phyloP scores from a whole-genome alignment of 2,113 vertebrate species.

The Oryzias celebensis region DNA sequence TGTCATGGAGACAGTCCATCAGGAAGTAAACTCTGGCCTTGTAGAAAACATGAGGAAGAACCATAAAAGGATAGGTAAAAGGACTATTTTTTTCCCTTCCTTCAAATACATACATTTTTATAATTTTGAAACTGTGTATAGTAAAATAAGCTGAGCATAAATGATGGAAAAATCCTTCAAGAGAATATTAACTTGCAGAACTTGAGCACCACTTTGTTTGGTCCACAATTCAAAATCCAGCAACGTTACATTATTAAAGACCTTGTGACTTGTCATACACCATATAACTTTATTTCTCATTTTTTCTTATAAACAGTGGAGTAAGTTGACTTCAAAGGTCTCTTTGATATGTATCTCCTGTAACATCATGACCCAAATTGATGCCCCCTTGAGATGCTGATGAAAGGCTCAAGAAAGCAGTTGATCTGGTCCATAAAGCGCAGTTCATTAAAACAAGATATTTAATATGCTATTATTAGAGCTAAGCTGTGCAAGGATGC shows the following conservation, averaged over 20 bases:
- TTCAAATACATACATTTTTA: background rate
- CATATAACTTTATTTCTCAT: constrained; percentile 28
- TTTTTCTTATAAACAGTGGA: constrained; percentile 19
- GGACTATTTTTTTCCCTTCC: constrained; percentile 15
- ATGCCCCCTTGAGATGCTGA: constrained; percentile 44
- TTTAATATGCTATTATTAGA: constrained; percentile 21
- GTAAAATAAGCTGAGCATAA: too few relatives aligned
- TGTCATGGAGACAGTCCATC: constrained; percentile 68
- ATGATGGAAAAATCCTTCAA: background rate
- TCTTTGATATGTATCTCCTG: constrained; percentile 67
- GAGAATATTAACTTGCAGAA: constrained; percentile 15
- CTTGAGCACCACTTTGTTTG: constrained; percentile 40
- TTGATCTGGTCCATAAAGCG: constrained; percentile 41
- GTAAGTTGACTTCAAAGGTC: constrained; percentile 58
- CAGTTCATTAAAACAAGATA: constrained; percentile 61
- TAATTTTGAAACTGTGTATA: too few relatives aligned
- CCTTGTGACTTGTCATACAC: constrained; percentile 51
- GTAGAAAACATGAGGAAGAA: constrained; percentile 51
- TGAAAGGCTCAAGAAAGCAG: constrained; percentile 32
- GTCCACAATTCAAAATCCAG: constrained; percentile 50
- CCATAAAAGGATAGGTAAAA: constrained; percentile 48
- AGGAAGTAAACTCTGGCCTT: constrained; percentile 42
- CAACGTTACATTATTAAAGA: constrained; percentile 27
- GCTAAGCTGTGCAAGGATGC: constrained; percentile 26
- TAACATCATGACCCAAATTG: constrained; percentile 47